Evolutionary conservation across 2,888 invertebrate genomes (phyloP).

Genomic region (Achlya flavicornis): DNA sequence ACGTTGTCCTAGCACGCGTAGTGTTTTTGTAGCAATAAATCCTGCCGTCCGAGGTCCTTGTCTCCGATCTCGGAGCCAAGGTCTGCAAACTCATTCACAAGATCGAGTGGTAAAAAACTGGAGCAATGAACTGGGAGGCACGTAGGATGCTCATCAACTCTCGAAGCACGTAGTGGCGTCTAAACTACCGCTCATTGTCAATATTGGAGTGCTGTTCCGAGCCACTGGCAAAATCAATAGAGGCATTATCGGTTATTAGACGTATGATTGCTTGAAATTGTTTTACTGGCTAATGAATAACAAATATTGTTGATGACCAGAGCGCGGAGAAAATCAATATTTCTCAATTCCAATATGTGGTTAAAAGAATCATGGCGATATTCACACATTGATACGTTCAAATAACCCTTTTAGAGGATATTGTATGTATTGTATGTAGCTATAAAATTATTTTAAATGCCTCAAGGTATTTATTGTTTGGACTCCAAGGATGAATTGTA

Average conservation of each 20-base stretch:
- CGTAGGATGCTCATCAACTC: constrained; percentile 76
- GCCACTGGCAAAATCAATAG: constrained; percentile 78
- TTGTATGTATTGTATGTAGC: no score
- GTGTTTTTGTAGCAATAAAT: constrained; percentile 67
- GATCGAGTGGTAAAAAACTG: constrained; percentile 79
- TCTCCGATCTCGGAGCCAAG: constrained; percentile 55
- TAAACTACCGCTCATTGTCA: constrained; percentile 83
- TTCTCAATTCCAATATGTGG: not conserved
- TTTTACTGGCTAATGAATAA: constrained; percentile 61
- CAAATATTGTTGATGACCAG: constrained; percentile 40
- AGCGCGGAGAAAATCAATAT: constrained; percentile 23
- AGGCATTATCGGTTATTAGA: constrained; percentile 72
- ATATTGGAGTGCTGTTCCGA: constrained; percentile 75
- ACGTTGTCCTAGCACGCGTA: constrained; percentile 40
- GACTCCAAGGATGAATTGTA: no score
- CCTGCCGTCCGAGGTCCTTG: constrained; percentile 61
- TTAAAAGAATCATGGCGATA: no score
- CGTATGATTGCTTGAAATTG: constrained; percentile 64
- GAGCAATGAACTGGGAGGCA: constrained; percentile 81
- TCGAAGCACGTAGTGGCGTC: constrained; percentile 75
- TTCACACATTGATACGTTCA: no score
- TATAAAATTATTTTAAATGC: no score
- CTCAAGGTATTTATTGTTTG: no score
- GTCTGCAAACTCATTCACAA: constrained; percentile 77
- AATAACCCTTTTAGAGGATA: no score